A percentile compares a stretch with the other conserved stretches of the same genome.
Evolutionary conservation across 2,113 vertebrate species (phyloP).

Genomic region (Delphinus delphis): DNA sequence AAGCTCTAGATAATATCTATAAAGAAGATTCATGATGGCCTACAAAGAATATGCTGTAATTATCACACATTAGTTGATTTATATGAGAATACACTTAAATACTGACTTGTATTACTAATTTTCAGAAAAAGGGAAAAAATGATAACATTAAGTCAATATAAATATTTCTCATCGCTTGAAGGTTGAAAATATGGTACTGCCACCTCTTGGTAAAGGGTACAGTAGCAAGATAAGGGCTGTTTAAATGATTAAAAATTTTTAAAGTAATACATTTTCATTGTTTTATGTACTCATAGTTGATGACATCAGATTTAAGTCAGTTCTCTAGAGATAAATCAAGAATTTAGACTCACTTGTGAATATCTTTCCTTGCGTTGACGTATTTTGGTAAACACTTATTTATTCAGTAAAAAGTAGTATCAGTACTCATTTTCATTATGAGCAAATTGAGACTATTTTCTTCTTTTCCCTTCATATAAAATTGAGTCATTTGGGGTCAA

Average conservation of each 20-base stretch:
- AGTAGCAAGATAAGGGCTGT: neutral
- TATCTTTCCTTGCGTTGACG: neutral
- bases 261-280: neutral
- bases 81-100: neutral
- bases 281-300: neutral
- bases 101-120: neutral
- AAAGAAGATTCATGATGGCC: neutral
- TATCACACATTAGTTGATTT: neutral
- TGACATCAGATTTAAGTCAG: neutral
- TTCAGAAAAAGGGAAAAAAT: neutral
- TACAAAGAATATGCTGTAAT: neutral
- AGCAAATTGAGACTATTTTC: neutral
- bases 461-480: neutral
- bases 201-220: neutral
- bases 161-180: neutral
- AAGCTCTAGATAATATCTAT: neutral
- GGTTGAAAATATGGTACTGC: neutral
- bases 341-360: neutral
- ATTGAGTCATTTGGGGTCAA: neutral
- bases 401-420: neutral
- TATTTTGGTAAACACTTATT: neutral
- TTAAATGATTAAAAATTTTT: neutral
- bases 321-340: neutral
- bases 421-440: neutral
- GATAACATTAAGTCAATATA: neutral